These are phyloP conservation scores for Dicentrarchus labrax DNA, from an alignment of 2,113 vertebrate species.

Conservation along the genomic window DNA sequence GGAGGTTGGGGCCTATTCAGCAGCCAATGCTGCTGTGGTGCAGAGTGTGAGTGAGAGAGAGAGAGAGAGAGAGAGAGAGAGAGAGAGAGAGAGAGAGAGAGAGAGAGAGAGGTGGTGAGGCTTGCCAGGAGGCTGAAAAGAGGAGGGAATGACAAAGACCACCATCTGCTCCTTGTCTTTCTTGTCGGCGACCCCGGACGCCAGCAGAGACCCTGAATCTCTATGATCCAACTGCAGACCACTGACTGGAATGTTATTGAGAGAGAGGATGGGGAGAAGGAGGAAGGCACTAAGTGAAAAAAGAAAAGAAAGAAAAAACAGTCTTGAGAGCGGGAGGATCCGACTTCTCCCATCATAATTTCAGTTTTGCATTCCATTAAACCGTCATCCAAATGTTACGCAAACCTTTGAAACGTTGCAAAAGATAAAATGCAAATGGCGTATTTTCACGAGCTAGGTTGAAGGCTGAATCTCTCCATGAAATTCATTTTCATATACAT, in stretches of 20 bases:
- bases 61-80: slow-evolving; percentile 82
- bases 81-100: slow-evolving; percentile 82
- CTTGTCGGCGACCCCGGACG: slow-evolving; percentile 90
- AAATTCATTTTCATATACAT: background rate
- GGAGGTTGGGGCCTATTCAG: slow-evolving; percentile 91
- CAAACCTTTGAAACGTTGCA: slow-evolving; percentile 20
- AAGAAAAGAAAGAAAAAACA: slow-evolving; percentile 81
- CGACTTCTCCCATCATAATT: slow-evolving; percentile 24
- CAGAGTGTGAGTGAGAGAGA: slow-evolving; percentile 35
- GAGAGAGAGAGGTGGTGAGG: slow-evolving; percentile 85
- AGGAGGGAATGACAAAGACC: slow-evolving; percentile 91
- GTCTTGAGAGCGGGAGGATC: slow-evolving; percentile 72
- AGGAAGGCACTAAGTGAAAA: slow-evolving; percentile 78
- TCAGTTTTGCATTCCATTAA: slow-evolving; percentile 17
- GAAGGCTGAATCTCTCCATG: background rate
- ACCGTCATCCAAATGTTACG: slow-evolving; percentile 14
- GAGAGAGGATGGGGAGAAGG: slow-evolving; percentile 84
- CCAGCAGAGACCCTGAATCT: slow-evolving; percentile 86
- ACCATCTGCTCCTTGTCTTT: slow-evolving; percentile 99
- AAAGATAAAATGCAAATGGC: slow-evolving; percentile 16
- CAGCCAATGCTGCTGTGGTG: slow-evolving; percentile 66
- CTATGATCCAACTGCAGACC: slow-evolving; percentile 94
- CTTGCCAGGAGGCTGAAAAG: slow-evolving; percentile 90
- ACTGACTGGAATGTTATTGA: slow-evolving; percentile 89
- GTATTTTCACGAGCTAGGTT: background rate